These are phyloP conservation scores for Heteromyza rotundicornis DNA, from an alignment of 2,888 invertebrate species.

Conservation along the genomic window DNA sequence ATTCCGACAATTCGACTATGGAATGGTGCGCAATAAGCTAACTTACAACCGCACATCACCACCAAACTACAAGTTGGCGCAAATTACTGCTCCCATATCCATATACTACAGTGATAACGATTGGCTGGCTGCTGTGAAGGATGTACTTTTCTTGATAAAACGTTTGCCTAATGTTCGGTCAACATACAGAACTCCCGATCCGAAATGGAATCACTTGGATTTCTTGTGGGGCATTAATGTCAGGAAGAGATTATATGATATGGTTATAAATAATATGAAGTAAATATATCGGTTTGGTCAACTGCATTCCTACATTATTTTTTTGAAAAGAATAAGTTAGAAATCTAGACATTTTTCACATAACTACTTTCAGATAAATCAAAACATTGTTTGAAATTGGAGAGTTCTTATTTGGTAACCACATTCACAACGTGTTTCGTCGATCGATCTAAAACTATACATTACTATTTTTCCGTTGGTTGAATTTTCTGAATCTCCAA, in stretches of 20 bases:
- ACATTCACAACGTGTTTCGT: no score
- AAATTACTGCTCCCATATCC: conserved; percentile 68
- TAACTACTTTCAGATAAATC: no score
- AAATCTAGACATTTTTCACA: background rate
- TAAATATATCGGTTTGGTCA: no score
- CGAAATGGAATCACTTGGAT: conserved; percentile 72
- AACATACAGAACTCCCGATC: conserved; percentile 63
- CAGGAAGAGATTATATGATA: conserved; percentile 67
- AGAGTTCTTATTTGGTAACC: no score
- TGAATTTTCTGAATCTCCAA: no score
- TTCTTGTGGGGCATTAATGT: conserved; percentile 73
- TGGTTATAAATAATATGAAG: conserved; percentile 48
- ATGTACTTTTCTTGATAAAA: conserved; percentile 63
- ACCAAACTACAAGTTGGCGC: conserved; percentile 68
- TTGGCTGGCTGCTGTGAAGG: conserved; percentile 66
- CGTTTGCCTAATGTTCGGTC: conserved; percentile 65
- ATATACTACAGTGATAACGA: conserved; percentile 75
- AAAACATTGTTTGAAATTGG: no score
- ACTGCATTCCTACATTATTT: no score
- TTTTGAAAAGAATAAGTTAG: no score
- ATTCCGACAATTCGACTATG: conserved; percentile 69
- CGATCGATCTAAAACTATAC: no score
- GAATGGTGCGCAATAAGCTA: conserved; percentile 64
- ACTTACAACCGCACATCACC: conserved; percentile 66
- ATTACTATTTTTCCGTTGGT: no score